Conservation (phyloP, 2,113 vertebrate genomes). For the Corythornis vintsioides region DNA sequence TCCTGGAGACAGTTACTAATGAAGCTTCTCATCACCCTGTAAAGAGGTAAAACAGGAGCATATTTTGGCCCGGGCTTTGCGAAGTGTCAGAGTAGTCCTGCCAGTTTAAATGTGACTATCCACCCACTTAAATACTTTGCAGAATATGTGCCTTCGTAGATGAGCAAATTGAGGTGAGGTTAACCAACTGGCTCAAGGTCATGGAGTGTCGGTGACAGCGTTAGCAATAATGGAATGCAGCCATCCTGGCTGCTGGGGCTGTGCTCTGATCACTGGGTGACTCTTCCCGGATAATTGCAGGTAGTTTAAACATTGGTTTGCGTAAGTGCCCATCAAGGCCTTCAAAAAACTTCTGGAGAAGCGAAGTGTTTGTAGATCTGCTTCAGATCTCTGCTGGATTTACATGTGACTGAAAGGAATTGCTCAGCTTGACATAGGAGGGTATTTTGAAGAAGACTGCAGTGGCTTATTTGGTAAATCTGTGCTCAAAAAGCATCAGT, state of each 20-base stretch:
- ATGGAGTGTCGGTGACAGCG: not conserved
- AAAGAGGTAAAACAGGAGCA: not conserved
- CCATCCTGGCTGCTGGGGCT: not conserved
- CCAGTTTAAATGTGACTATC: not conserved
- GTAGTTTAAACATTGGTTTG: constrained; percentile 46
- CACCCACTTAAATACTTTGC: not conserved
- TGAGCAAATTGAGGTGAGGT: constrained; percentile 34
- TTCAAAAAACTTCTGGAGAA: not conserved
- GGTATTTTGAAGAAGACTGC: not conserved
- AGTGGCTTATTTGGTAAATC: not conserved
- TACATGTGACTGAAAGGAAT: not conserved
- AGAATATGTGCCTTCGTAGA: not conserved
- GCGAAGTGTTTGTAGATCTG: not conserved
- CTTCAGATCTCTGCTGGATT: not conserved
- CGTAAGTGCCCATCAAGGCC: not conserved
- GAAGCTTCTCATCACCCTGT: not conserved
- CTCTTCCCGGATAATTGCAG: constrained; percentile 45
- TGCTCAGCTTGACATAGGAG: not conserved
- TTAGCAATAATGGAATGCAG: constrained; percentile 30
- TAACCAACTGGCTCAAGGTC: constrained; percentile 52
- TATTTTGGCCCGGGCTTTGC: not conserved
- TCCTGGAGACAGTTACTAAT: constrained; percentile 9
- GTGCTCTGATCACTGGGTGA: not conserved
- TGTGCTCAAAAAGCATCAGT: not conserved
- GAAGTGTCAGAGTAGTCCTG: not conserved